Evolutionary conservation across 2,113 vertebrate genomes (phyloP), one percentile per base, ranked within the genome.

Genomic region (Thalassarche chlororhynchos): DNA sequence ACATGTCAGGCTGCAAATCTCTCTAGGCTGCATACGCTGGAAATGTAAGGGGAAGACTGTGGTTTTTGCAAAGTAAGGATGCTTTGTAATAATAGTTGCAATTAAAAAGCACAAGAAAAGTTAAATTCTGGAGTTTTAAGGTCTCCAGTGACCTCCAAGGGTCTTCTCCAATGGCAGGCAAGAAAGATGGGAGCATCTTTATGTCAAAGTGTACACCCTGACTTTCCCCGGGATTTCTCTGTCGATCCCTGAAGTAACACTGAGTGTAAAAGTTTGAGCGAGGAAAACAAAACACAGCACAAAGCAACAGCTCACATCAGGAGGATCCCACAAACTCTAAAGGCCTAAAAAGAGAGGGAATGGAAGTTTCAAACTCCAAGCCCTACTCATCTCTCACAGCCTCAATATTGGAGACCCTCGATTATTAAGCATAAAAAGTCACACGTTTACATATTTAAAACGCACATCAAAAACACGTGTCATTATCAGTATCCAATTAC

Each of bases 341-440:
- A 69, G 17, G 29, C 16, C 55, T 85, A 36, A 52, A 47, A 69
- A 34, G 40, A 21, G 13, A 52, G n/a, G 31, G 57, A 49, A 79
- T 15, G 26, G 70, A 42, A 89, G 28, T 4, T 29, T 44, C 49
- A 31, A 10, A 26, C 76, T 40, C 54, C 79, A 65, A 60, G 38
- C n/a, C 28, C n/a, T 26, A 28, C 64, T 54, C 69, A 1, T 65
- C 49, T 34, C 65, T 69, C 84, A 4, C 8, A 32, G 68, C 55
- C 68, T 38, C 6, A 0, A 1, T 3, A 36, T 1, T 21, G 15
- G 20, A 60, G 55, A 5, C 9, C 2, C 26, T 18, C 38, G 38
- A 14, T 76, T 65, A 57, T 54, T 14, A 13, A 71, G 69, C 8
- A 23, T 28, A 28, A 66, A 51, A 64, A 74, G 19, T 26, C 60